Percentiles rank a stretch among this genome's conserved stretches.
Evolutionary conservation across 1,140 invertebrate genomes (phyloP).

Genomic region (Aphaenogaster ashmeadi): DNA sequence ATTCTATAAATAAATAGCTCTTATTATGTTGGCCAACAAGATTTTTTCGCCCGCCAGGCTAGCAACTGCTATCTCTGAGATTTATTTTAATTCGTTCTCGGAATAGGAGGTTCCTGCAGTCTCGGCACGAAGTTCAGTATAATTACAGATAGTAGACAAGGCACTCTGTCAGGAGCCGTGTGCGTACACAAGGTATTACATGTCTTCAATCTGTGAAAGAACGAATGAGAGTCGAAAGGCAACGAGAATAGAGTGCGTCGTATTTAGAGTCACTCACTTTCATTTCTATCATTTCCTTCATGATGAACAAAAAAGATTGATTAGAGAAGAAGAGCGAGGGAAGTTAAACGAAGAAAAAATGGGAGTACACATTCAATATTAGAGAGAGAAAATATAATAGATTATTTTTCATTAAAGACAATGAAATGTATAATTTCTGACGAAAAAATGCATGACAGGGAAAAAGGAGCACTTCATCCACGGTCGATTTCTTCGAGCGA

Average conservation of each 20-base stretch:
- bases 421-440: conserved; percentile 49
- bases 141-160: conserved; percentile 68
- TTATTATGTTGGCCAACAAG: conserved; percentile 40
- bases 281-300: background rate
- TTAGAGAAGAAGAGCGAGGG: background rate
- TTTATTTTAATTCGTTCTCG: conserved; percentile 71
- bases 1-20: conserved; percentile 57
- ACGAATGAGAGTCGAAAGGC: background rate
- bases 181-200: conserved; percentile 43
- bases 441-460: conserved; percentile 57
- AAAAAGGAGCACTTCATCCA: conserved; percentile 36
- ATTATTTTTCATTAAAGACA: conserved; percentile 69
- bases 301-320: conserved; percentile 21
- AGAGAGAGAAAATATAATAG: background rate
- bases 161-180: conserved; percentile 33
- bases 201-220: conserved; percentile 30
- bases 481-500: conserved; percentile 51
- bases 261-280: conserved; percentile 22
- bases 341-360: background rate
- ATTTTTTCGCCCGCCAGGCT: conserved; percentile 39
- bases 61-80: conserved; percentile 55
- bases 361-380: background rate
- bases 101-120: conserved; percentile 60
- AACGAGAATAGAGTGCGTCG: background rate
- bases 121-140: conserved; percentile 66